These are phyloP conservation scores for Margarornis squamiger DNA, from an alignment of 2,797 vertebrate species.

Conservation along the genomic window DNA sequence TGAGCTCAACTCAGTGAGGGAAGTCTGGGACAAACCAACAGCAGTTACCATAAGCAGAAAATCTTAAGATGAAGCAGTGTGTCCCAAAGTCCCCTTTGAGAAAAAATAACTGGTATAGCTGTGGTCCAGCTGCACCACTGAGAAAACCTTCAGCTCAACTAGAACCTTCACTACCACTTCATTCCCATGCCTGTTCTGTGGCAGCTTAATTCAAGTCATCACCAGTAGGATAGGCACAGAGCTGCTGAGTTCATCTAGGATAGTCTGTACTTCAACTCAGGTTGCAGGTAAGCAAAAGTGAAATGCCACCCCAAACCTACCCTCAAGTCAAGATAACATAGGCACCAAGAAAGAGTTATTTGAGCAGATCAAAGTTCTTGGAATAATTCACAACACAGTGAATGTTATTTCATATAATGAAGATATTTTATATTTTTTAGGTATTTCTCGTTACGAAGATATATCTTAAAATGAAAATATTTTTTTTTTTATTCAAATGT, in stretches of 20 bases:
- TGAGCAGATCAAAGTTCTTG: background rate
- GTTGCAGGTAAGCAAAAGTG: background rate
- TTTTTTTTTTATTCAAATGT: background rate
- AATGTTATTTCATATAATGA: background rate
- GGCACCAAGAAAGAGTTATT: background rate
- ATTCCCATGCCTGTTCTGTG: background rate
- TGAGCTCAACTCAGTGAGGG: background rate
- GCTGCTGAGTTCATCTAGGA: background rate
- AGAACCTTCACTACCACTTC: background rate
- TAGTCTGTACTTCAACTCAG: background rate
- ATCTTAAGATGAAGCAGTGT: background rate
- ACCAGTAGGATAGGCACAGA: background rate
- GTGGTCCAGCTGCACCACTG: background rate
- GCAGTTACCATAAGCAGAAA: background rate
- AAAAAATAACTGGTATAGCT: background rate
- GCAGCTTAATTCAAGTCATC: background rate
- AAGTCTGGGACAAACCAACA: background rate
- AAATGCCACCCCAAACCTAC: background rate
- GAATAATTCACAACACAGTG: background rate
- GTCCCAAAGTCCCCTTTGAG: background rate
- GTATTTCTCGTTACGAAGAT: background rate
- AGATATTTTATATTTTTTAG: background rate
- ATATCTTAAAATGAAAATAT: background rate
- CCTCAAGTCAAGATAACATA: background rate
- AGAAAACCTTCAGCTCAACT: background rate